A percentile compares a stretch with the other conserved stretches of the same genome.
These are phyloP conservation scores for Tinea semifulvella DNA, from an alignment of 2,888 invertebrate species.

Conservation along the genomic window DNA sequence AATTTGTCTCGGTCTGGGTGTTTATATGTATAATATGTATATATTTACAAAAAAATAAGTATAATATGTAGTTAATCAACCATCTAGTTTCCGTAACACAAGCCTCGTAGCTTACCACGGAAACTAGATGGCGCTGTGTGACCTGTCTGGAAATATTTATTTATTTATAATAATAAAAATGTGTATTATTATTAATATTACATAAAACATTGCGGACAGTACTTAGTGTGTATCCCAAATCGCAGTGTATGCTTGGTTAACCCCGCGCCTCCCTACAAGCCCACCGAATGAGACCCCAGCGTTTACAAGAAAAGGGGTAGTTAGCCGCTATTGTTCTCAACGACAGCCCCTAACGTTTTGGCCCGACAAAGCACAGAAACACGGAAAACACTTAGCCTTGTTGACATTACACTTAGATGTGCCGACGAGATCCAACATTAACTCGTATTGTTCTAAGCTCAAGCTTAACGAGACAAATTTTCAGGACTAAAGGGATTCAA, in stretches of 20 bases:
- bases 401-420: conserved; percentile 61
- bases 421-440: conserved; percentile 21
- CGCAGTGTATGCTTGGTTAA: conserved; percentile 63
- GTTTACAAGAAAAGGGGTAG: conserved; percentile 62
- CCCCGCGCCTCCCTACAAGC: conserved; percentile 50
- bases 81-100: no score
- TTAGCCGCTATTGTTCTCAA: conserved; percentile 57
- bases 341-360: conserved; percentile 7
- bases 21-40: no score
- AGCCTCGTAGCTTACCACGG: no score
- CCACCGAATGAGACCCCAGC: conserved; percentile 22
- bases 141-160: no score
- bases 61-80: no score
- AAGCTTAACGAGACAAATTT: no score
- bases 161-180: no score
- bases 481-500: no score
- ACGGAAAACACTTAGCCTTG: conserved; percentile 59
- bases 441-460: background rate
- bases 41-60: no score
- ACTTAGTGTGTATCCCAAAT: conserved; percentile 42
- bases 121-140: no score
- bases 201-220: background rate
- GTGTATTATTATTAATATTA: background rate
- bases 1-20: no score
- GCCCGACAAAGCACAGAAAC: conserved; percentile 53